These are phyloP conservation scores for Drosophila ogumai DNA, from an alignment of 1,140 invertebrate species.

Conservation along the genomic window DNA sequence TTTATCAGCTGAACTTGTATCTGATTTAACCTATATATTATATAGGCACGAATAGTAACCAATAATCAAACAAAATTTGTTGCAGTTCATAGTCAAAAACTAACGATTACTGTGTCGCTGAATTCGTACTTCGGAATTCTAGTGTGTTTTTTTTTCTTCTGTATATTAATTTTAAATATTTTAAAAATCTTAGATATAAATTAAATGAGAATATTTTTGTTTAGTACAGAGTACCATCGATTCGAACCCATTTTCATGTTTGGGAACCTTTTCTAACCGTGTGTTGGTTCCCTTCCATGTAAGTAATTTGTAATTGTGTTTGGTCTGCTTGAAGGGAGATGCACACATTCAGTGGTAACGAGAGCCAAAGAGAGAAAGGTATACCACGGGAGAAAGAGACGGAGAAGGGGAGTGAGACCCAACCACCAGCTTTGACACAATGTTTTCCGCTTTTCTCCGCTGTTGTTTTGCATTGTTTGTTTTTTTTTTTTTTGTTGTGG, in stretches of 20 bases:
- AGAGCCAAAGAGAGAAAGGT: constrained; percentile 5
- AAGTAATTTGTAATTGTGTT: constrained; percentile 45
- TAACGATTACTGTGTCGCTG: neutral
- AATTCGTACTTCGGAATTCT: neutral
- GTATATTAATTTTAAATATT: neutral
- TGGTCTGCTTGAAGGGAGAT: constrained; percentile 44
- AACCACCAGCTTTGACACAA: constrained; percentile 36
- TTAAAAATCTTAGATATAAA: rapidly evolving
- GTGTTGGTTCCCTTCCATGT: constrained; percentile 12
- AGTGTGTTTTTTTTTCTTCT: neutral
- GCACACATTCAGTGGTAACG: constrained; percentile 35
- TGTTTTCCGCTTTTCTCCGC: constrained; percentile 32
- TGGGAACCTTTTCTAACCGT: constrained; percentile 14
- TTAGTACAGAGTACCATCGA: neutral
- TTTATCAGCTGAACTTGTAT: neutral
- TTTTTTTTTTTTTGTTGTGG: constrained; percentile 20
- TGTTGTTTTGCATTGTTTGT: constrained; percentile 49
- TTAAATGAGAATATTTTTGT: neutral
- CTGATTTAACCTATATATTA: too few species aligned
- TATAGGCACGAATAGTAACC: too few species aligned
- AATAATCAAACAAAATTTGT: too few species aligned
- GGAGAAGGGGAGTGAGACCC: neutral
- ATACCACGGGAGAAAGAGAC: neutral
- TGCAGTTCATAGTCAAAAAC: too few species aligned
- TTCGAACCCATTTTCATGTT: neutral